These are phyloP conservation scores for Percopsis transmontana DNA, from an alignment of 2,113 vertebrate genomes.

Conservation along the genomic window DNA sequence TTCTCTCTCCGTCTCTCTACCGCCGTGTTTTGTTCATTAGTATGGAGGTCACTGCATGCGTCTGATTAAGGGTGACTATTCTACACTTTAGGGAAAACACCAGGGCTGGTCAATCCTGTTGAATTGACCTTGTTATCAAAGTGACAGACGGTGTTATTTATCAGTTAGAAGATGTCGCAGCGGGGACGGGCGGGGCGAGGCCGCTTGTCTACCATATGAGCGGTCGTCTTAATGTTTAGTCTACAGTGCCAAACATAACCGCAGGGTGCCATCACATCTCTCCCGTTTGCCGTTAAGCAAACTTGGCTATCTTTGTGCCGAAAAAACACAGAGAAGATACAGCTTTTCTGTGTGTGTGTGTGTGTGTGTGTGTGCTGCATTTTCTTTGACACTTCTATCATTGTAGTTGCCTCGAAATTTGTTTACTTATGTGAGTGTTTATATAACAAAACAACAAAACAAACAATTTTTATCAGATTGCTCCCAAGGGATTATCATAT, in stretches of 20 bases:
- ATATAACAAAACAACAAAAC: too few relatives aligned
- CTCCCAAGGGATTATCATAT: too few relatives aligned
- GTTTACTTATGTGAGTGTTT: too few relatives aligned
- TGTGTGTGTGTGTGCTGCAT: background rate
- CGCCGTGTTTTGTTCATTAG: constrained; percentile 69
- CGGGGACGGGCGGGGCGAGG: constrained; percentile 15
- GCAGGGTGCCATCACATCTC: constrained; percentile 30
- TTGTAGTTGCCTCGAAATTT: too few relatives aligned
- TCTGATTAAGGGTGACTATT: constrained; percentile 56
- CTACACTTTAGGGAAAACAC: constrained; percentile 57
- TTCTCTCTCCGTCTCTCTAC: constrained; percentile 19
- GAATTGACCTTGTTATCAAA: constrained; percentile 74
- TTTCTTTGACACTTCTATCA: too few relatives aligned
- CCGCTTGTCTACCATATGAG: constrained; percentile 50
- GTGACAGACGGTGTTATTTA: constrained; percentile 70
- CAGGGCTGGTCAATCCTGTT: constrained; percentile 62
- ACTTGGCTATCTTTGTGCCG: constrained; percentile 37
- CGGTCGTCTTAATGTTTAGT: constrained; percentile 37
- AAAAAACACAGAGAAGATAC: constrained; percentile 14
- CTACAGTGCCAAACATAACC: constrained; percentile 41
- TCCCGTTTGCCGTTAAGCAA: constrained; percentile 13
- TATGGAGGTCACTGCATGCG: constrained; percentile 62
- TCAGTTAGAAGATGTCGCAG: constrained; percentile 65
- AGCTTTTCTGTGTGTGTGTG: too few relatives aligned
- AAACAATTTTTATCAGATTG: too few relatives aligned